phyloP scores from a whole-genome alignment of 2,797 vertebrate species.

The Denticeps clupeoides region DNA sequence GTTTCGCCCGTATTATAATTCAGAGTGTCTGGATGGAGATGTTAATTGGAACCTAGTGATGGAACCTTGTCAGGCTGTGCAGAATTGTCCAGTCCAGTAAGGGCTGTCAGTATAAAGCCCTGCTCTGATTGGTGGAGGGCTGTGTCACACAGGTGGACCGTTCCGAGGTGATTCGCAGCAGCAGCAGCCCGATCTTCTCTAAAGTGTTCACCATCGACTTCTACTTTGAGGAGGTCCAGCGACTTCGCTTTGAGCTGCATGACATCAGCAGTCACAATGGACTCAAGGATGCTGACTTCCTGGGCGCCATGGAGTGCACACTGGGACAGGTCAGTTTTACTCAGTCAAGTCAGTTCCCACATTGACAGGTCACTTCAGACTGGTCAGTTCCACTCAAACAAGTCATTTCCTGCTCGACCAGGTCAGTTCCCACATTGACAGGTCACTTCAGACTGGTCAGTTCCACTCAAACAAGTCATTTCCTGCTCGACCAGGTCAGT shows the following conservation, averaged over 20 bases:
- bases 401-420: constrained; percentile 1
- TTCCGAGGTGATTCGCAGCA: constrained; percentile 93
- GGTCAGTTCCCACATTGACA: constrained; percentile 13
- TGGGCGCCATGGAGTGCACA: constrained; percentile 93
- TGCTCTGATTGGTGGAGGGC: neutral
- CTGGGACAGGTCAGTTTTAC: constrained; percentile 74
- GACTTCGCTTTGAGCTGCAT: constrained; percentile 86
- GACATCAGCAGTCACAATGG: constrained; percentile 97
- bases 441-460: constrained; percentile 8
- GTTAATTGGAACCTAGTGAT: no score
- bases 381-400: no score
- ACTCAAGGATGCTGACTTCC: constrained; percentile 89
- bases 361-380: constrained; percentile 5
- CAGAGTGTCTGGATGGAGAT: no score
- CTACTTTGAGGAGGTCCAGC: constrained; percentile 95
- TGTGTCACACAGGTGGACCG: constrained; percentile 90
- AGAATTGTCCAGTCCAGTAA: no score
- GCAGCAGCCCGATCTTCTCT: constrained; percentile 85
- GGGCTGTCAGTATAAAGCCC: neutral
- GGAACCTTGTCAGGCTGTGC: no score
- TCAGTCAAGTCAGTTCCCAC: neutral
- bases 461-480: neutral
- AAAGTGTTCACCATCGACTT: constrained; percentile 95
- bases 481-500: constrained; percentile 10
- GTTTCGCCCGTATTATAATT: no score